Percentiles rank a stretch among this genome's conserved stretches.
These are phyloP conservation scores for Charanyca ferruginea DNA, from an alignment of 2,888 invertebrate genomes.

Conservation along the genomic window DNA sequence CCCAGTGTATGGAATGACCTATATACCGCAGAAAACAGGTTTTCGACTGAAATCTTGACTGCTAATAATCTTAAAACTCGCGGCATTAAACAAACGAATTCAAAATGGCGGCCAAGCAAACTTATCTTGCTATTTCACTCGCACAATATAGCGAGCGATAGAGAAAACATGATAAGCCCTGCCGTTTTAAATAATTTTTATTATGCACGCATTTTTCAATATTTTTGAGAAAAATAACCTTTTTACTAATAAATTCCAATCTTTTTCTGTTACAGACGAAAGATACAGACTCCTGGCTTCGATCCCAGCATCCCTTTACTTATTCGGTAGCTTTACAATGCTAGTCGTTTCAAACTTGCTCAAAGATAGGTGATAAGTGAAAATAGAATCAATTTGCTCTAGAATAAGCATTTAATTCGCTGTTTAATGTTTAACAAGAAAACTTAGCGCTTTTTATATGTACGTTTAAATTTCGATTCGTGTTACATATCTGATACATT, in stretches of 20 bases:
- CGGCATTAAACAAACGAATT: background rate
- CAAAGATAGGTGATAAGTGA: conserved; percentile 81
- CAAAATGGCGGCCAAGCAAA: background rate
- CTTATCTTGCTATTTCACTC: background rate
- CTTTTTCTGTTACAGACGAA: conserved; percentile 92
- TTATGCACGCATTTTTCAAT: too few species aligned
- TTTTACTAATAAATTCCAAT: conserved; percentile 19
- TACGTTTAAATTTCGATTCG: conserved; percentile 13
- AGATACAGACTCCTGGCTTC: conserved; percentile 95
- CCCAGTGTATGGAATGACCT: too few species aligned
- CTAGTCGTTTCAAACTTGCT: conserved; percentile 87
- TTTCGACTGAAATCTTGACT: background rate
- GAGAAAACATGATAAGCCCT: background rate
- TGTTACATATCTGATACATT: conserved; percentile 7
- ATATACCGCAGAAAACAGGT: background rate
- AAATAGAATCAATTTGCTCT: conserved; percentile 51
- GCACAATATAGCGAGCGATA: too few species aligned
- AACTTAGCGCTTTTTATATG: conserved; percentile 32
- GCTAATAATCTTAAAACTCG: background rate
- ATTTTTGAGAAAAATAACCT: background rate
- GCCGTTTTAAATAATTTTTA: background rate
- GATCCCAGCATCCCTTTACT: conserved; percentile 94
- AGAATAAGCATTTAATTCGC: conserved; percentile 59
- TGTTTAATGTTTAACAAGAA: conserved; percentile 32
- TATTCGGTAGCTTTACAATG: conserved; percentile 94